These are phyloP conservation scores for Bucorvus abyssinicus DNA, from an alignment of 2,797 vertebrate genomes.

Conservation along the genomic window DNA sequence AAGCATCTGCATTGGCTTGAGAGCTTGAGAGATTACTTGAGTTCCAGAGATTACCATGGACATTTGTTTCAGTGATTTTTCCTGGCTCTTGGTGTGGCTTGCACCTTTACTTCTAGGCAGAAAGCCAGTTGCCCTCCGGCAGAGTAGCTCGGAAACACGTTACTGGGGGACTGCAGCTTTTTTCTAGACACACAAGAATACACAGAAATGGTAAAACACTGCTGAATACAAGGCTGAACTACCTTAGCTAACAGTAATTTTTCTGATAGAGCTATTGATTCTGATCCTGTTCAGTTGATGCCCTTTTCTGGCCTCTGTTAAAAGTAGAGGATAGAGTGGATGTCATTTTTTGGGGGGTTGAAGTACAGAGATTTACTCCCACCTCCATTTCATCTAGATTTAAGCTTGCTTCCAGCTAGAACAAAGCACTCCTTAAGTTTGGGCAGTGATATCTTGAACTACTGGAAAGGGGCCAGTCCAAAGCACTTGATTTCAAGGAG, in stretches of 20 bases:
- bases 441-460: constrained; percentile 27
- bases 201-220: not conserved
- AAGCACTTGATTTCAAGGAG: constrained; percentile 47
- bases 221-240: not conserved
- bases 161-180: not conserved
- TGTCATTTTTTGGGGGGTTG: constrained; percentile 38
- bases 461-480: constrained; percentile 35
- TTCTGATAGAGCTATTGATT: not conserved
- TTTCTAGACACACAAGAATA: not conserved
- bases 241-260: not conserved
- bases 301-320: constrained; percentile 34
- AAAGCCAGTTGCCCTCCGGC: not conserved
- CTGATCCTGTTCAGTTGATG: constrained; percentile 27
- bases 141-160: not conserved
- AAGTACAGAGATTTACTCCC: constrained; percentile 35
- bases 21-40: not conserved
- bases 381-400: constrained; percentile 25
- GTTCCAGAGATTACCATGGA: not conserved
- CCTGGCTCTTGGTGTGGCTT: not conserved
- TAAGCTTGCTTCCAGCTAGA: constrained; percentile 37
- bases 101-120: not conserved
- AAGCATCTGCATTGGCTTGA: not conserved
- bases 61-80: not conserved
- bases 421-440: constrained; percentile 46
- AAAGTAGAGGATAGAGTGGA: constrained; percentile 5